Conservation (phyloP, 2,888 invertebrate genomes). For the Philereme vetulata region DNA sequence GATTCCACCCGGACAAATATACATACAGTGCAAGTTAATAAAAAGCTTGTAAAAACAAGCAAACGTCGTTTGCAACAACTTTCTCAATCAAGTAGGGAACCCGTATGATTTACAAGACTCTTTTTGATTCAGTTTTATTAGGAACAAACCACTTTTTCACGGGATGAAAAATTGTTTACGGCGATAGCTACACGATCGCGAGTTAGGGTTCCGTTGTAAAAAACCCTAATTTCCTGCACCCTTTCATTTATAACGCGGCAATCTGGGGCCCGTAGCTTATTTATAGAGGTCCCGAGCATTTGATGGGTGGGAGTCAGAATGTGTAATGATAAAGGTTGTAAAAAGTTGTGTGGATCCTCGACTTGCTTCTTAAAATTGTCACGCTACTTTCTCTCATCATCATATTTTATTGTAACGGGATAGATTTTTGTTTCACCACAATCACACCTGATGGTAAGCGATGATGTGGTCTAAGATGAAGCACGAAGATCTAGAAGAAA, state of each 20-base stretch:
- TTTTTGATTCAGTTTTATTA: not conserved
- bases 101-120: no score
- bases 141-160: slow-evolving; percentile 50
- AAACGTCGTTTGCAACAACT: no score
- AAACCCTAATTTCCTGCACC: slow-evolving; percentile 83
- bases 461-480: no score
- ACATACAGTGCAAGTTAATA: no score
- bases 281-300: slow-evolving; percentile 76
- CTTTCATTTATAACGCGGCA: slow-evolving; percentile 82
- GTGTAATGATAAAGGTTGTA: slow-evolving; percentile 79
- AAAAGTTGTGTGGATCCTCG: slow-evolving; percentile 57
- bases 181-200: slow-evolving; percentile 60
- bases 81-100: no score
- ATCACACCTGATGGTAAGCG: no score
- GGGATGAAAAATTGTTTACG: slow-evolving; percentile 80
- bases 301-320: slow-evolving; percentile 78
- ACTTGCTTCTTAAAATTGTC: slow-evolving; percentile 26
- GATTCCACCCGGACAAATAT: no score
- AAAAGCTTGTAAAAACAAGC: no score
- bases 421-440: no score
- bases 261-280: slow-evolving; percentile 79
- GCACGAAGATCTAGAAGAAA: no score
- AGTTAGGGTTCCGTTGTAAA: slow-evolving; percentile 73
- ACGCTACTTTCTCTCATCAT: not conserved
- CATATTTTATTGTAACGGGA: no score